Conservation (phyloP, 2,113 vertebrate genomes). For the Cyrtonyx montezumae region DNA sequence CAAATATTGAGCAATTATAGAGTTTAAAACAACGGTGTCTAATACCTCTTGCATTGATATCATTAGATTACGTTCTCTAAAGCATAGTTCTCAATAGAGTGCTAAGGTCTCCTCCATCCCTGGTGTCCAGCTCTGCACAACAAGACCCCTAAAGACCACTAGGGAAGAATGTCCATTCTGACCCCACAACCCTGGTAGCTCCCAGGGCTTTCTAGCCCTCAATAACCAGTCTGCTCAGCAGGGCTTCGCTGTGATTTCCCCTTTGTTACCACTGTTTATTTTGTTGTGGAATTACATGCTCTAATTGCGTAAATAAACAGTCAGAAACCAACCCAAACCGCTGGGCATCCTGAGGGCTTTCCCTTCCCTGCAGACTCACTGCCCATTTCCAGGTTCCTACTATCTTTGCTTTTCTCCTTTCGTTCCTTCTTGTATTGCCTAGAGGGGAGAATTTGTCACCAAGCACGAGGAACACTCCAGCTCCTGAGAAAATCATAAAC, state of each 20-base stretch:
- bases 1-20: not conserved
- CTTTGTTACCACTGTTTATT: not conserved
- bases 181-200: not conserved
- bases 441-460: slow-evolving; percentile 44
- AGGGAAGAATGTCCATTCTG: not conserved
- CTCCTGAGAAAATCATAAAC: slow-evolving; percentile 53
- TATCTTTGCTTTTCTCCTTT: not conserved
- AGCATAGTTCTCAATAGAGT: fast-evolving
- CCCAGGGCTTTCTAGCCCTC: not conserved
- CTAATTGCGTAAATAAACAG: slow-evolving; percentile 52
- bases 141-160: not conserved
- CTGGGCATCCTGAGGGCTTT: slow-evolving; percentile 13
- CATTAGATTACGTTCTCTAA: not conserved
- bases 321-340: not conserved
- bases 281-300: not conserved
- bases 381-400: slow-evolving; percentile 24
- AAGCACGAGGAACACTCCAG: not conserved
- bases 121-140: not conserved
- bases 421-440: not conserved
- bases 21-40: not conserved
- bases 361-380: slow-evolving; percentile 6
- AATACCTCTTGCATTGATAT: not conserved
- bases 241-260: not conserved
- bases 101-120: not conserved
- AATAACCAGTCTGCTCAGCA: not conserved